Evolutionary conservation across 1,140 invertebrate species (phyloP), one percentile per base, ranked within the genome.

Genomic region (Drosophila tani): DNA sequence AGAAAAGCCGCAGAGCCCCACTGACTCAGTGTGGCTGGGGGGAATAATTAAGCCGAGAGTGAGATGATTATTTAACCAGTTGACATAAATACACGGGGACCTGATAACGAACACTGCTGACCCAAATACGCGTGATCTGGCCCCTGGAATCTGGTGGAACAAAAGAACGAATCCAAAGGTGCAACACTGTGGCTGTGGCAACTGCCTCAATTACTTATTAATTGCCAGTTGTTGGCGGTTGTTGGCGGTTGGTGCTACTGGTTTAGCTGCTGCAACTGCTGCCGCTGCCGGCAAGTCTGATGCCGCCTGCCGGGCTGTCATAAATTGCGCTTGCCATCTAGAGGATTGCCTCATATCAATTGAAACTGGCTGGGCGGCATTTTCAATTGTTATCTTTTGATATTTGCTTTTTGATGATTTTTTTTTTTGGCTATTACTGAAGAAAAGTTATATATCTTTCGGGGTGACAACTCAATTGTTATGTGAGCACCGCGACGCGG

Each of bases 201-300:
- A 88, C 80, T 58, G 19, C 59, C 66, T 69, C 79, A 90, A 90
- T 90, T 90, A 90, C 60, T 80, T 90, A 90, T 90, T 90, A 90
- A 90, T 87, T 87, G 77, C 77, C 77, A 29, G 27, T 49, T 15
- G 47, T 56, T 56, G 51, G 62, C 53, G 27, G 71, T 50, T 67
- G 27, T 56, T 56, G 51, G 62, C 51, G 27, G 71, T 50, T 67
- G 21, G 62, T 67, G 58, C 46, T 71, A 78, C 51, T 83, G 63
- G 70, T 75, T 65, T 46, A 49, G 58, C 60, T 82, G 79, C 83
- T 80, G 80, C 83, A 86, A 85, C 65, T 86, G 35, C 60, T 29
- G 27, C 69, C 49, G 69, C 79, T 74, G 63, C 53, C 62, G 65
- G 57, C 60, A 43, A 67, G 56, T 51, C 74, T 77, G 81, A 67